Base-by-base conservation (phyloP, 2,888 invertebrate species). In the Tiliacea aurago region DNA sequence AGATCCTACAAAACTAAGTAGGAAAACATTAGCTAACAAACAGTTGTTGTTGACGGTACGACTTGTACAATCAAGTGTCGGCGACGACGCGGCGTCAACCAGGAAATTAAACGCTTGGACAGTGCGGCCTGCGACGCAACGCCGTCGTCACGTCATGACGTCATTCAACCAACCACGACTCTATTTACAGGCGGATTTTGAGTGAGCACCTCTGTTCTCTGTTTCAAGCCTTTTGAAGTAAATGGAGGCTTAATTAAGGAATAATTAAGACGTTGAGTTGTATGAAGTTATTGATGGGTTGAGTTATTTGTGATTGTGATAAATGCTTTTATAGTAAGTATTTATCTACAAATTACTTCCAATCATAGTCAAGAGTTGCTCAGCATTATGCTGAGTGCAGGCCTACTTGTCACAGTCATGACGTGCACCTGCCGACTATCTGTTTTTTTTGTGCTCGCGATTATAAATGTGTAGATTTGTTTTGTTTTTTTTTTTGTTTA, bases 31-130 rank as follows among this genome's bases (percentile, higher is more conserved):
- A 20, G 41, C 28, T 43, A 49, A 2, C 81, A 83, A 49, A 2
- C 81, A 83, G 85, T 90, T 89, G 88, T 90, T 88, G 85, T 84
- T 71, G 80, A 84, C 80, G 85, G 63, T 78, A 76, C 15, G 69
- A 81, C 80, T 85, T 81, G 87, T 84, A 92, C 92, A 94, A 93
- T 93, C 92, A 89, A 87, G 83, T 85, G 90, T 90, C 92, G 92
- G 90, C 64, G 92, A 90, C 64, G 93, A 91, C 93, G 91, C 92
- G 92, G 90, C 95, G 93, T 91, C 93, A 88, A 88, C 94, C 78
- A 95, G 95, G 95, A 95, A 95, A 95, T 95, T 95, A 95, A 95
- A 94, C 92, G 90, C 90, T 86, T 88, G 92, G 91, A 91, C 91
- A 90, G 88, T 84, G 87, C 88, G 80, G 89, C 84, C 87, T 86